Base-by-base conservation (phyloP, 2,797 vertebrate species). In the Artibeus lituratus region DNA sequence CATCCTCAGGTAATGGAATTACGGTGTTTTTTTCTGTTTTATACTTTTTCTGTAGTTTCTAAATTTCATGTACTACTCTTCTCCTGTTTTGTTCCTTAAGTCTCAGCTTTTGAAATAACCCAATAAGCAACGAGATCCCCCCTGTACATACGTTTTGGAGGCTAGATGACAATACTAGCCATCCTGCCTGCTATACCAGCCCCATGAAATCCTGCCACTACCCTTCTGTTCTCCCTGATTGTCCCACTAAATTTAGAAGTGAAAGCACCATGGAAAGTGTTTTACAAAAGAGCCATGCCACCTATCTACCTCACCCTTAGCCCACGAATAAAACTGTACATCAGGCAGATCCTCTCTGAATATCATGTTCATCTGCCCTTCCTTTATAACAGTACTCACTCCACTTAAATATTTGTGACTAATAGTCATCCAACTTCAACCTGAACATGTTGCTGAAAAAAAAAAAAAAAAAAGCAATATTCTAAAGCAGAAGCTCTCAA, bases 51-150 rank as follows among this genome's bases (percentile, higher is more conserved):
- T 57, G 21, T 57, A 62, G 22, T 87, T 91, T 72, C 57, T 87
- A 81, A 93, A 62, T 80, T 49, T 81, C 47, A n/a, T 84, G 35
- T 78, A n/a, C 53, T 92, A 55, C 37, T 57, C 55, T 70, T 84
- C 44, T 51, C 39, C 37, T 78, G 29, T 82, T 80, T 90, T 80
- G 47, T 69, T 90, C 88, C 39, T 47, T 87, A 74, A 70, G 16
- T 90, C 24, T 94, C 69, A 74, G 39, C 47, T 90, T 97, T 81
- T 74, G 22, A 91, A 86, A 82, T 85, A 94, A 87, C 10, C 16
- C 42, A 73, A 19, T 44, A 65, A 39, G 76, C 24, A 87, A n/a
- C 86, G 6, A 84, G 22, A 37, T 29, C 24, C 26, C 73, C 57
- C 14, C 44, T 19, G 85, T 86, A 0, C 19, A 2, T 22, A 39